A percentile compares a stretch with the other conserved stretches of the same genome.
These are phyloP conservation scores for Acleris literana DNA, from an alignment of 2,888 invertebrate species.

Conservation along the genomic window DNA sequence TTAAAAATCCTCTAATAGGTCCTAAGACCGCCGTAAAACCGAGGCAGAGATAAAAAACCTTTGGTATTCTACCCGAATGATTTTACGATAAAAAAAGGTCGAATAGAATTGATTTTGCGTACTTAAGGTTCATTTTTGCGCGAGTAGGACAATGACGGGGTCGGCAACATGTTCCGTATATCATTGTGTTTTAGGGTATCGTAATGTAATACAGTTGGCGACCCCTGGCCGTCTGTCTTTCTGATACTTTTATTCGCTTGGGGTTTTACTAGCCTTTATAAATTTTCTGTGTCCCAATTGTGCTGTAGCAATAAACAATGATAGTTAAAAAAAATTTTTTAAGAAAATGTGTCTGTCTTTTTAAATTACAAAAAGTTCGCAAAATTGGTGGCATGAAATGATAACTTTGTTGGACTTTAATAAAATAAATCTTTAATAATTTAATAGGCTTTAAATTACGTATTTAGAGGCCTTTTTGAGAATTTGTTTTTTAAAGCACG, in stretches of 20 bases:
- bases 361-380: too few relatives aligned
- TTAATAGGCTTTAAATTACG: too few relatives aligned
- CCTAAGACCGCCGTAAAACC: conserved; percentile 10
- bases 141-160: background rate
- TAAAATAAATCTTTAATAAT: too few relatives aligned
- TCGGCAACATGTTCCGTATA: conserved; percentile 1
- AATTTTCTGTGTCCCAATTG: too few relatives aligned
- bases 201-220: background rate
- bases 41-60: conserved; percentile 8
- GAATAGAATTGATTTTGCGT: conserved; percentile 4
- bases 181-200: background rate
- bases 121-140: background rate
- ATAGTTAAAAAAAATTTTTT: too few relatives aligned
- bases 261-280: too few relatives aligned
- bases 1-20: conserved; percentile 12
- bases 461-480: too few relatives aligned
- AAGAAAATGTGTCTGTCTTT: too few relatives aligned
- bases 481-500: too few relatives aligned
- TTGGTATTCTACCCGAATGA: conserved; percentile 3
- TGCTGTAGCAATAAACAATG: too few relatives aligned
- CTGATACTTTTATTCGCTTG: background rate
- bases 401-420: too few relatives aligned
- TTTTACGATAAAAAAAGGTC: conserved; percentile 14
- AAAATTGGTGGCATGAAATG: too few relatives aligned
- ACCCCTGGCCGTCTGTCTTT: background rate